Evolutionary conservation across 1,140 invertebrate genomes (phyloP).

Genomic region (Hycleus phaleratus): DNA sequence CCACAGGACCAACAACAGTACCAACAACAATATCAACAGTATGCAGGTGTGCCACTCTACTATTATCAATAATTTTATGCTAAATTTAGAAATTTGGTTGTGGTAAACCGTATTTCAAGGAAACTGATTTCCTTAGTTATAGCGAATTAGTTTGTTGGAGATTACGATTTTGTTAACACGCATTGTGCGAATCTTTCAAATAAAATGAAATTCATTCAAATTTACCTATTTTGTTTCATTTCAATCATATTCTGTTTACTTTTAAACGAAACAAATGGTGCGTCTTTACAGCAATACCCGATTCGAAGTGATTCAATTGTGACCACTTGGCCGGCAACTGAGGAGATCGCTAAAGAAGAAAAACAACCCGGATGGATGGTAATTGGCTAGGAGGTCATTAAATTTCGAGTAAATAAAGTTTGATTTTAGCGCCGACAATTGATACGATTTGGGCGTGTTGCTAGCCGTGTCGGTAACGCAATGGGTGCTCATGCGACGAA

Average conservation of each 20-base stretch:
- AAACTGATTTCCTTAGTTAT: neutral
- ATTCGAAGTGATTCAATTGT: slow-evolving; percentile 17
- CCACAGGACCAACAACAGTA: neutral
- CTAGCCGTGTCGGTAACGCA: slow-evolving; percentile 33
- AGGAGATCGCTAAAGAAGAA: slow-evolving; percentile 1
- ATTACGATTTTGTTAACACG: too few relatives aligned
- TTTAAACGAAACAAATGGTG: neutral
- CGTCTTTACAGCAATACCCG: neutral
- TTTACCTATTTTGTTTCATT: neutral
- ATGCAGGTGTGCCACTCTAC: too few relatives aligned
- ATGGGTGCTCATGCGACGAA: slow-evolving; percentile 32
- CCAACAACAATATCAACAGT: neutral
- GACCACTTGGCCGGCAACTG: slow-evolving; percentile 6
- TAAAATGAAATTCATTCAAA: slow-evolving; percentile 2
- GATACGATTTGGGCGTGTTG: slow-evolving; percentile 33
- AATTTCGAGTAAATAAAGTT: neutral
- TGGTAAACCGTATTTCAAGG: slow-evolving; percentile 5
- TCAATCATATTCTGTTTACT: neutral
- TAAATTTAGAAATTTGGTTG: neutral
- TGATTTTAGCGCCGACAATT: slow-evolving; percentile 34
- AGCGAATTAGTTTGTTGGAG: too few relatives aligned
- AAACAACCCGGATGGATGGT: slow-evolving; percentile 23
- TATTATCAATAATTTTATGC: too few relatives aligned
- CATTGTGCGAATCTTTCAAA: too few relatives aligned
- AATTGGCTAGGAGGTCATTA: neutral